Evolutionary conservation across 1,140 invertebrate genomes (phyloP).

Genomic region (Drosophila kurseongensis): DNA sequence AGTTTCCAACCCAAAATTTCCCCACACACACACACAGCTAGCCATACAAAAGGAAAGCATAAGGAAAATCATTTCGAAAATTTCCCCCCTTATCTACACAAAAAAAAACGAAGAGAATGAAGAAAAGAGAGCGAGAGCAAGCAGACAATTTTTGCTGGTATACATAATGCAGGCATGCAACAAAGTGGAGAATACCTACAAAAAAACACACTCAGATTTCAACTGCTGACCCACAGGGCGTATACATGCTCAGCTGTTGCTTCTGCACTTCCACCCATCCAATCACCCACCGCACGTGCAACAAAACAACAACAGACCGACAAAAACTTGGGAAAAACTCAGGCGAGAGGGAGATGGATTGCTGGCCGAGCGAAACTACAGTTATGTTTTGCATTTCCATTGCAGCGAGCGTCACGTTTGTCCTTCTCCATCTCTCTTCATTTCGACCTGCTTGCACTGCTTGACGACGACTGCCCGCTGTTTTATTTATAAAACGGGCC

Average conservation of each 20-base stretch:
- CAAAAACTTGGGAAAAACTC: background rate
- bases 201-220: slow-evolving; percentile 24
- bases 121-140: slow-evolving; percentile 18
- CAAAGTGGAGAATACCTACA: slow-evolving; percentile 37
- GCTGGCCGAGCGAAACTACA: slow-evolving; percentile 7
- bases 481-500: slow-evolving; percentile 51
- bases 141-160: slow-evolving; percentile 49
- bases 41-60: slow-evolving; percentile 7
- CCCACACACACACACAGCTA: slow-evolving; percentile 30
- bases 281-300: slow-evolving; percentile 26
- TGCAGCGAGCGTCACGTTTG: slow-evolving; percentile 49
- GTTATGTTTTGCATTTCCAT: slow-evolving; percentile 34
- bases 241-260: slow-evolving; percentile 60
- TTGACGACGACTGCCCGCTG: slow-evolving; percentile 41
- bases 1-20: slow-evolving; percentile 68
- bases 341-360: slow-evolving; percentile 8
- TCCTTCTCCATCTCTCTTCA: slow-evolving; percentile 25
- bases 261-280: slow-evolving; percentile 30
- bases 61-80: slow-evolving; percentile 68
- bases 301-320: slow-evolving; percentile 25
- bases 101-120: slow-evolving; percentile 18
- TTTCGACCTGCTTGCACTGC: slow-evolving; percentile 27
- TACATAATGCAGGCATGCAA: slow-evolving; percentile 69
- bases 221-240: slow-evolving; percentile 47
- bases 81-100: slow-evolving; percentile 74